These are phyloP conservation scores for Protonibea diacanthus DNA, from an alignment of 2,797 vertebrate species.

Conservation along the genomic window DNA sequence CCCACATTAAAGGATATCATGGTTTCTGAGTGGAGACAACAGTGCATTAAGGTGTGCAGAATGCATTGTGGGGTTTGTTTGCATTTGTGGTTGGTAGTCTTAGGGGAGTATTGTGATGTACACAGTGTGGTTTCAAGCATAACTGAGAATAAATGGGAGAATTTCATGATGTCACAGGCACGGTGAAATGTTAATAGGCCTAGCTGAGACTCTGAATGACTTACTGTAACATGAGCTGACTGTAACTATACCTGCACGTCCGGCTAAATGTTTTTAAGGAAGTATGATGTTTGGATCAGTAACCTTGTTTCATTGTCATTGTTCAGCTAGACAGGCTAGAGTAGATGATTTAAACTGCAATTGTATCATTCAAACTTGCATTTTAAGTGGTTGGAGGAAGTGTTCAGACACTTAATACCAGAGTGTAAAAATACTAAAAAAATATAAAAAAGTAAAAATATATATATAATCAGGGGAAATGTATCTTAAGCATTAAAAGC, in stretches of 20 bases:
- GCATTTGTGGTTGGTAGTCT: conserved; percentile 71
- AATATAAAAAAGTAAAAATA: not conserved
- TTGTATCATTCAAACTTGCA: not conserved
- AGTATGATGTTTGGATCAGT: conserved; percentile 44
- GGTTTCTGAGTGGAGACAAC: conserved; percentile 68
- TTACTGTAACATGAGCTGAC: conserved; percentile 57
- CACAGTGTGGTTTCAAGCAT: conserved; percentile 71
- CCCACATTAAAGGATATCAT: conserved; percentile 73
- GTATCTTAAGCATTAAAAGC: not conserved
- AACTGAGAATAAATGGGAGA: conserved; percentile 66
- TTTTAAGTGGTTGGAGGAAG: not conserved
- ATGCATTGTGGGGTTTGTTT: conserved; percentile 62
- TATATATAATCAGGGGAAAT: not conserved
- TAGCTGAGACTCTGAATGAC: conserved; percentile 38
- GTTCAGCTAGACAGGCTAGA: not conserved
- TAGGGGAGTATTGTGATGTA: conserved; percentile 67
- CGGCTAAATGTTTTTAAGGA: conserved; percentile 47
- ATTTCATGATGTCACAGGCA: conserved; percentile 63
- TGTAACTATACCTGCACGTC: conserved; percentile 56
- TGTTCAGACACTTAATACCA: not conserved
- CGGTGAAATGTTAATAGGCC: conserved; percentile 51
- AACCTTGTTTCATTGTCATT: conserved; percentile 19
- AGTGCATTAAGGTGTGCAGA: conserved; percentile 58
- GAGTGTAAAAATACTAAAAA: not conserved
- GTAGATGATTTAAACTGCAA: not conserved